These are phyloP conservation scores for Temnothorax longispinosus DNA, from an alignment of 1,140 invertebrate species.

Conservation along the genomic window DNA sequence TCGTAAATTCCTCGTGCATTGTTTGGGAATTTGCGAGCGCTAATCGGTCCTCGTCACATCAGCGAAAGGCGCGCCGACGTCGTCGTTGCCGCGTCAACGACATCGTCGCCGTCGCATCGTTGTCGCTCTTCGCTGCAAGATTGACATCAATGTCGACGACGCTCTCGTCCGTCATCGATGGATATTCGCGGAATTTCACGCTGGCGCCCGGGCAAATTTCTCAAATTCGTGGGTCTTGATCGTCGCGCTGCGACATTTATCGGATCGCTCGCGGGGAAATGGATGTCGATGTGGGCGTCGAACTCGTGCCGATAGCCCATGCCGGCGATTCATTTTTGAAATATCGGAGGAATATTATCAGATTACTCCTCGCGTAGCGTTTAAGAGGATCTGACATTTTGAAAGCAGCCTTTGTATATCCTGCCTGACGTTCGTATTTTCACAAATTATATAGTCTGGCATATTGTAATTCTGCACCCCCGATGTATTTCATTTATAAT, in stretches of 20 bases:
- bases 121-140: slow-evolving; percentile 33
- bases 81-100: neutral
- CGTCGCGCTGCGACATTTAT: slow-evolving; percentile 17
- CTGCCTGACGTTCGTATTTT: neutral
- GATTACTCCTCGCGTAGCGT: neutral
- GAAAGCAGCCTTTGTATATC: neutral
- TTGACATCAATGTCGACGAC: slow-evolving; percentile 41
- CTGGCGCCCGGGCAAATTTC: slow-evolving; percentile 28
- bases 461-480: neutral
- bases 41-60: slow-evolving; percentile 49
- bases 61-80: slow-evolving; percentile 26
- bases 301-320: neutral
- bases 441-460: neutral
- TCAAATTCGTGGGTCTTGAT: slow-evolving; percentile 33
- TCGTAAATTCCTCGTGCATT: slow-evolving; percentile 59
- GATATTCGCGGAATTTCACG: slow-evolving; percentile 51
- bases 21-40: slow-evolving; percentile 53
- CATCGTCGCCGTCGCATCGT: slow-evolving; percentile 11
- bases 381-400: neutral
- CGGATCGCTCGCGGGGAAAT: neutral
- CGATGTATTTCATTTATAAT: neutral
- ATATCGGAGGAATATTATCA: slow-evolving; percentile 10
- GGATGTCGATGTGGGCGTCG: neutral
- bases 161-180: slow-evolving; percentile 27
- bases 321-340: slow-evolving; percentile 10